These are phyloP conservation scores for Brienomyrus brachyistius DNA, from an alignment of 2,113 vertebrate genomes.

Conservation along the genomic window DNA sequence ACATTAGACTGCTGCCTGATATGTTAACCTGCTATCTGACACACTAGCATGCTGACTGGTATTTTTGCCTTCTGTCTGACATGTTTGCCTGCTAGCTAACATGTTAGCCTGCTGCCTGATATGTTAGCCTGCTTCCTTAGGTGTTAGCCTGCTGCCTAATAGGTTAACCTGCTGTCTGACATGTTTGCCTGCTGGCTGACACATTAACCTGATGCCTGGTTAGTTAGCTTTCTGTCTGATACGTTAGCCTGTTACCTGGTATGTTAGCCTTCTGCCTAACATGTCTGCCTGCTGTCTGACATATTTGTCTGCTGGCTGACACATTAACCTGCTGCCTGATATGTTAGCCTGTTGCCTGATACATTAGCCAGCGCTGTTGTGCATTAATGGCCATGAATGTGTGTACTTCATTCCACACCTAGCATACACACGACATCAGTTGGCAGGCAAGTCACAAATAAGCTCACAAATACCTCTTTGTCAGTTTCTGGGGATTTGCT, in stretches of 20 bases:
- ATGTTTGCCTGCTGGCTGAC: background rate
- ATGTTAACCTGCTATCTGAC: background rate
- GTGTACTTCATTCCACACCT: background rate
- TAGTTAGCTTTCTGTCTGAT: background rate
- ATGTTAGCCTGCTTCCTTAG: background rate
- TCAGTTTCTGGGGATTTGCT: conserved; percentile 69
- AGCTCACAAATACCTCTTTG: conserved; percentile 74
- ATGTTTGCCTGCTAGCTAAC: background rate
- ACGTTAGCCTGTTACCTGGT: background rate
- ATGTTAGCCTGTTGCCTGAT: background rate
- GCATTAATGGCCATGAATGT: background rate
- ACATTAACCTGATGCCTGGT: too few relatives aligned
- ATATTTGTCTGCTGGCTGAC: background rate
- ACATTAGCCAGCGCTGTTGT: background rate
- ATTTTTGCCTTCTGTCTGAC: background rate
- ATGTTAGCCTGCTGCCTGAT: too few relatives aligned
- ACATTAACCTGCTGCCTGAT: too few relatives aligned
- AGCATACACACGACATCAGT: background rate
- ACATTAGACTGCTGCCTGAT: too few relatives aligned
- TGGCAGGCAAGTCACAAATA: conserved; percentile 48
- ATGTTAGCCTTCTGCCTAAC: background rate
- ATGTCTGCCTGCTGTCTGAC: background rate
- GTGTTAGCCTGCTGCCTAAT: background rate
- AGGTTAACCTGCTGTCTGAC: background rate
- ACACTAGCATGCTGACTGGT: background rate